These are phyloP conservation scores for Mellilla xanthometata DNA, from an alignment of 2,888 invertebrate genomes.

Conservation along the genomic window DNA sequence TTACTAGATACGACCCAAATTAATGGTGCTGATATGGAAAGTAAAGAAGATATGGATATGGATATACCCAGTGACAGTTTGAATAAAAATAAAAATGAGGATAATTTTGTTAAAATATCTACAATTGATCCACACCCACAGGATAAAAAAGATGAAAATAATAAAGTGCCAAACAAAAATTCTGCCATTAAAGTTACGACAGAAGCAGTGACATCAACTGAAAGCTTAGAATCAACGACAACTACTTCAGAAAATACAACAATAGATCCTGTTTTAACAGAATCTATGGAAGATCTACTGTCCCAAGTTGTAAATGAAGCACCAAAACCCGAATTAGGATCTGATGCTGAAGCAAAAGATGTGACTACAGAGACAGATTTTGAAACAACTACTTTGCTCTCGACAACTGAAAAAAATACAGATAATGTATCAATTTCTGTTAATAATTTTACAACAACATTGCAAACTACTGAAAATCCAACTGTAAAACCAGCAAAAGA, in stretches of 20 bases:
- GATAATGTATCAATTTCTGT: too few species aligned
- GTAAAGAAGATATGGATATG: constrained; percentile 69
- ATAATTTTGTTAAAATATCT: constrained; percentile 68
- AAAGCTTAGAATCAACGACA: constrained; percentile 35
- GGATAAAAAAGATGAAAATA: constrained; percentile 28
- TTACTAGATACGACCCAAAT: constrained; percentile 56
- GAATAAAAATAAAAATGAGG: constrained; percentile 39
- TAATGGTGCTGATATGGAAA: constrained; percentile 55
- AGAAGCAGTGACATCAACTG: constrained; percentile 28
- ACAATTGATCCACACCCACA: constrained; percentile 61
- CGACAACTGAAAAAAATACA: constrained; percentile 1
- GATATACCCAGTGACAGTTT: constrained; percentile 58
- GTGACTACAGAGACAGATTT: constrained; percentile 38
- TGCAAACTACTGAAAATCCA: constrained; percentile 26
- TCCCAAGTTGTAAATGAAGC: constrained; percentile 70
- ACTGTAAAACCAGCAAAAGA: constrained; percentile 4
- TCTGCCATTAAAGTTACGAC: constrained; percentile 1
- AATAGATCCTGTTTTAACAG: constrained; percentile 67
- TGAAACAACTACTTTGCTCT: constrained; percentile 33
- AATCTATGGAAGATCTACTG: constrained; percentile 74
- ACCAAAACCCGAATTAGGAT: constrained; percentile 45
- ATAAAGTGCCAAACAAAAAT: constrained; percentile 20
- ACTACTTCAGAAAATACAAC: constrained; percentile 45
- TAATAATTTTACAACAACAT: too few species aligned
- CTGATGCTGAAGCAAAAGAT: constrained; percentile 20